Evolutionary conservation across 2,888 invertebrate genomes (phyloP).

Genomic region (Trileptium ribeirensis): DNA sequence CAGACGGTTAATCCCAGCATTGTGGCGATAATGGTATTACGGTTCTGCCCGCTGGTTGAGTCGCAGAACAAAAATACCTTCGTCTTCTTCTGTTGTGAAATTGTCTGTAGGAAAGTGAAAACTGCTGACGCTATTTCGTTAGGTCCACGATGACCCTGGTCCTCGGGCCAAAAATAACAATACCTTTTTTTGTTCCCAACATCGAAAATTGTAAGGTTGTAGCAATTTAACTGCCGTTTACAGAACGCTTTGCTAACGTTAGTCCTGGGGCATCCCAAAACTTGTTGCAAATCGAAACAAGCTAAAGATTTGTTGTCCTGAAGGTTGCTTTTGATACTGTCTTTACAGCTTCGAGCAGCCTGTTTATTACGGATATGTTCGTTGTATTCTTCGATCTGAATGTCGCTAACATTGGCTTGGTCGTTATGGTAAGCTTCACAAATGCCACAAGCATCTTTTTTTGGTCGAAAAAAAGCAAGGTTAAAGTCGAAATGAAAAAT

Average conservation of each 20-base stretch:
- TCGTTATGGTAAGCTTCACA: neutral
- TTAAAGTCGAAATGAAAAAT: neutral
- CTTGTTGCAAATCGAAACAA: constrained; percentile 10
- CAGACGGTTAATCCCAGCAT: too few relatives aligned
- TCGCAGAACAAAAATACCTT: neutral
- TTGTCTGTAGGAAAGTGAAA: neutral
- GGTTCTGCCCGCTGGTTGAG: neutral
- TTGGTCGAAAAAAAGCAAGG: constrained; percentile 4
- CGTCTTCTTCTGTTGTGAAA: neutral
- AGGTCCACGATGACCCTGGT: neutral
- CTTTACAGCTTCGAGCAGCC: neutral
- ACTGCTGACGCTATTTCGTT: neutral
- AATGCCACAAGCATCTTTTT: neutral
- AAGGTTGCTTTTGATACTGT: too few relatives aligned
- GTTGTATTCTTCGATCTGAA: neutral
- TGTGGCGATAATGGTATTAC: neutral
- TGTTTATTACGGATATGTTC: neutral
- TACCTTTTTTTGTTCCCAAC: neutral
- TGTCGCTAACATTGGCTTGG: neutral
- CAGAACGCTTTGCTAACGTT: neutral
- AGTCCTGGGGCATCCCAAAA: neutral
- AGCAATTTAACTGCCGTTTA: neutral
- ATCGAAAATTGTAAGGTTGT: neutral
- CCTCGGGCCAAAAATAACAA: constrained; percentile 10
- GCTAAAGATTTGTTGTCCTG: neutral